Evolutionary conservation across 2,113 vertebrate species (phyloP), one percentile per base, ranked within the genome.

Genomic region (Jaculus jaculus): DNA sequence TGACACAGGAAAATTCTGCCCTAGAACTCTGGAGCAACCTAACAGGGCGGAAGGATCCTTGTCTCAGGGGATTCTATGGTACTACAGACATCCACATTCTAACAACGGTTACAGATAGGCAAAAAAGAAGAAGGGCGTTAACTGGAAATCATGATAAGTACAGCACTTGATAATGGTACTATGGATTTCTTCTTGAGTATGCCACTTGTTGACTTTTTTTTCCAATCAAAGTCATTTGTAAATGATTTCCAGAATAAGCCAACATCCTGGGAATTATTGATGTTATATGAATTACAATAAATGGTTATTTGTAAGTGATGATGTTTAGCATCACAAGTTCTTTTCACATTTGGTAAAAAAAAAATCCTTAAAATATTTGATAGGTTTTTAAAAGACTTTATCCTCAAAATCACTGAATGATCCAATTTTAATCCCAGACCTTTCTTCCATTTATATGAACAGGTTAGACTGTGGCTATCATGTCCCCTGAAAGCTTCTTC

Each of bases 301-400:
- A 84, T 68, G 54, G 81, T 61, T 84, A 89, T 89, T 94, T 63
- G 66, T 47, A 95, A 54, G 71, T 39, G 26, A 94, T 34, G 79
- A 30, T 75, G 77, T 91, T 84, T 69, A 92, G 88, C 23, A 80
- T 63, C 37, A 95, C 79, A 84, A 90, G 24, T 91, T 93, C 73
- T 87, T 93, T 94, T 92, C 91, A n/a, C 15, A 63, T 74, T 83
- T 74, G 75, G 84, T 42, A 87, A 54, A 93, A 89, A 66, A 87
- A 65, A 15, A 84, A 42, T 11, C 58, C 91, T 80, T 39, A 93
- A 89, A 89, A 89, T 65, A 5, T 65, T 78, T 74, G 54, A 65
- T 91, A 74, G 32, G 5, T 8, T 47, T 47, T 47, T 87, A 89
- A 68, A 94, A 90, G 89, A 72, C 28, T 30, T 23, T 75, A 87